phyloP scores from a whole-genome alignment of 2,113 vertebrate genomes.

The Neotragus moschatus region DNA sequence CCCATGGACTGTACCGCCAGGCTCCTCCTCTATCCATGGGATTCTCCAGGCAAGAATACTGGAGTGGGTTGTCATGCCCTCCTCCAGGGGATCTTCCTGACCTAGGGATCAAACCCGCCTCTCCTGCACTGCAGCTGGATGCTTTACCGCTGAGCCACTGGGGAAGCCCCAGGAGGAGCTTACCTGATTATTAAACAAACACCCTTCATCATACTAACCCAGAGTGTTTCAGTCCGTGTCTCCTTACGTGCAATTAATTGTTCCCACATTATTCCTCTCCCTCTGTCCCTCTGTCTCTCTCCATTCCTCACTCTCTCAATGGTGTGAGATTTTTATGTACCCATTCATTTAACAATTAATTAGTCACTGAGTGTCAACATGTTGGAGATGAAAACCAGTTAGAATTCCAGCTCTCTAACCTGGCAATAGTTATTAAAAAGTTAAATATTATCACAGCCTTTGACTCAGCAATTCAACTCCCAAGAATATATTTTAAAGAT shows the following conservation, averaged over 20 bases:
- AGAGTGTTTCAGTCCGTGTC: not conserved
- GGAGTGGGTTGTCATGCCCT: not conserved
- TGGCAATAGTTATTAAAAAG: not conserved
- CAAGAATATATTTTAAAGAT: constrained; percentile 31
- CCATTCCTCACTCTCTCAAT: not conserved
- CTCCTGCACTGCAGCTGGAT: not conserved
- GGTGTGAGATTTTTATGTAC: not conserved
- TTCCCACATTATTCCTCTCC: not conserved
- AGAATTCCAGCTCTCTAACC: not conserved
- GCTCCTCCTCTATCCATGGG: not conserved
- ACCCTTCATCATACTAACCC: not conserved
- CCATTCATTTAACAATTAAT: not conserved
- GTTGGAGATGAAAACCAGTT: not conserved
- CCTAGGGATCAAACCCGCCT: not conserved
- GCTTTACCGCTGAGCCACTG: not conserved
- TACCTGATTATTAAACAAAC: not conserved
- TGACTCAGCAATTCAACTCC: not conserved
- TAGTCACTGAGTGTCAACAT: not conserved
- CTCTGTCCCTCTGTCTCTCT: not conserved
- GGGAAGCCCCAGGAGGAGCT: not conserved
- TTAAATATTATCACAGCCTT: not conserved
- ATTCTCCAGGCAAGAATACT: not conserved
- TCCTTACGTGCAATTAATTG: not conserved
- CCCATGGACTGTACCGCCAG: not conserved
- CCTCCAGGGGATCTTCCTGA: not conserved